phyloP scores from a whole-genome alignment of 2,113 vertebrate species.

The Prinia subflava region DNA sequence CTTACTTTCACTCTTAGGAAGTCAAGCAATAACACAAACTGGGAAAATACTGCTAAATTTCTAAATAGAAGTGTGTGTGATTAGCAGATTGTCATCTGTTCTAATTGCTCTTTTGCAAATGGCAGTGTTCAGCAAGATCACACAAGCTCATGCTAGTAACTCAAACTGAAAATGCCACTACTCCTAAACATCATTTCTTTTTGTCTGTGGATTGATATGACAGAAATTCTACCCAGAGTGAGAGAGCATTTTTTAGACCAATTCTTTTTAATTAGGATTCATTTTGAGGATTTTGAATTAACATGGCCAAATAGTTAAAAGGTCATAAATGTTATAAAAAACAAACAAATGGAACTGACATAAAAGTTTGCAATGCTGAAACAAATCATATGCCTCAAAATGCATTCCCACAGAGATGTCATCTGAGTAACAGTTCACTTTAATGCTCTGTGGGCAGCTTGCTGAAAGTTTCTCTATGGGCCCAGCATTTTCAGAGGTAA shows the following conservation, averaged over 20 bases:
- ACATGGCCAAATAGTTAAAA: constrained; percentile 67
- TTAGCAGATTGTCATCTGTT: constrained; percentile 53
- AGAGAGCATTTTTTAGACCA: constrained; percentile 65
- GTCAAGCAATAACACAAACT: neutral
- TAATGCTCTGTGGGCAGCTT: neutral
- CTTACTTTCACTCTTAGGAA: neutral
- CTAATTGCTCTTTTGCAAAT: constrained; percentile 56
- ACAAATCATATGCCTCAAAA: constrained; percentile 15
- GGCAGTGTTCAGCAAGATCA: constrained; percentile 54
- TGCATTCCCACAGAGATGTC: constrained; percentile 17
- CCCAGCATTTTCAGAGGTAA: neutral
- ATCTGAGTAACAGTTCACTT: constrained; percentile 11
- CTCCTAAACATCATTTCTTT: constrained; percentile 55
- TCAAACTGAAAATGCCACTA: constrained; percentile 31
- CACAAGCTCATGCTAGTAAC: constrained; percentile 4
- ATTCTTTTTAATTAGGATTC: constrained; percentile 66
- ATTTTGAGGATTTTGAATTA: constrained; percentile 55
- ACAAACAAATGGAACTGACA: constrained; percentile 58
- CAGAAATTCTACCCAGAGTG: constrained; percentile 50
- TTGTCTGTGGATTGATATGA: constrained; percentile 52
- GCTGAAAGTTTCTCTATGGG: neutral
- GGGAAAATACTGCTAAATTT: constrained; percentile 2
- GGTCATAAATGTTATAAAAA: constrained; percentile 64
- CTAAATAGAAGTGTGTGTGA: constrained; percentile 9
- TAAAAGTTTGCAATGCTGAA: constrained; percentile 49